Conservation (phyloP, 2,797 vertebrate genomes). For the Falco columbarius region DNA sequence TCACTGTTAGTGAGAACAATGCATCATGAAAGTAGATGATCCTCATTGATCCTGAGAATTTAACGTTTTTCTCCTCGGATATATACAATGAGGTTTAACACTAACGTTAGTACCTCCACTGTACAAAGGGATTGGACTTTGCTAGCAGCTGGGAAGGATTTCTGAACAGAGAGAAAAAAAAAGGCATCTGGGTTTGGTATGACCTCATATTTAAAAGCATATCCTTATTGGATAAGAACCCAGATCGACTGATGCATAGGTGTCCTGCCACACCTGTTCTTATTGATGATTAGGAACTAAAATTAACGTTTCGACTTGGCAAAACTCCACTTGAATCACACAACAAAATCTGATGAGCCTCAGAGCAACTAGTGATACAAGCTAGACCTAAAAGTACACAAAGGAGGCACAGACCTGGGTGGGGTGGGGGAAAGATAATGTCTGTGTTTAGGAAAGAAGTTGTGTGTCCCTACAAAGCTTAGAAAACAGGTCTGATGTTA, state of each 20-base stretch:
- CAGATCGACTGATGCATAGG: neutral
- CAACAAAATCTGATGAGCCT: neutral
- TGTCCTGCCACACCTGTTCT: neutral
- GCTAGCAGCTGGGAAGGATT: neutral
- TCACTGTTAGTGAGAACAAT: slow-evolving; percentile 46
- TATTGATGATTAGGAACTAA: slow-evolving; percentile 34
- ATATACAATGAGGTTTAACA: neutral
- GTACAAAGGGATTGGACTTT: slow-evolving; percentile 15
- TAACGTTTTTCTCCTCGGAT: slow-evolving; percentile 19
- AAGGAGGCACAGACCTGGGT: neutral
- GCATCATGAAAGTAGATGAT: slow-evolving; percentile 52
- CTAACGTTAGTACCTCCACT: neutral
- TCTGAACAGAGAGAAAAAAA: neutral
- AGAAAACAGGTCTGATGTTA: neutral
- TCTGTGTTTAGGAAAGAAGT: neutral
- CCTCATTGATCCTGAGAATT: slow-evolving; percentile 47
- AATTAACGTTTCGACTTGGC: neutral
- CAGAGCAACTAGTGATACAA: neutral
- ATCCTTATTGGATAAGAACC: neutral
- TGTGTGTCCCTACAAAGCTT: neutral
- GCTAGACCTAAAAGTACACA: neutral
- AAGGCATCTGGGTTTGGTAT: slow-evolving; percentile 7
- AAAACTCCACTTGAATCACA: neutral
- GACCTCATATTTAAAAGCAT: neutral
- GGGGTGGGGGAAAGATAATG: neutral